Base-by-base conservation (phyloP, 2,888 invertebrate species). In the Agrenia bidenticulata region DNA sequence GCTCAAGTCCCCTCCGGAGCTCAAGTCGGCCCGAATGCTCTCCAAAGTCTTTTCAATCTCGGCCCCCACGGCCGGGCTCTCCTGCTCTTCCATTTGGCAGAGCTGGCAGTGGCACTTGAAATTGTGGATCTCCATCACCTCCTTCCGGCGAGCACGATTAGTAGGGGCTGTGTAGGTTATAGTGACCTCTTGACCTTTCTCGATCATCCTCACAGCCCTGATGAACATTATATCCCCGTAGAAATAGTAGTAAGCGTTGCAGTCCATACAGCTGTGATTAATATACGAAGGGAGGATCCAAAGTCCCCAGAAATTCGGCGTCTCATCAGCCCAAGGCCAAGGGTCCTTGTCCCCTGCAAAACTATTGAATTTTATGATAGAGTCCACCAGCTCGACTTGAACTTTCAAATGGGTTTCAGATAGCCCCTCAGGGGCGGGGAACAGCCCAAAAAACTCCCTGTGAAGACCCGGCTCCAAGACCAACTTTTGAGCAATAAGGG, bases 171-270 rank as follows among this genome's bases (percentile, higher is more conserved):
- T 23, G 19, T 55, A 55, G 19, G 26, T 55, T 11, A 55, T 55
- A 5, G 32, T 27, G 13, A 55, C 32, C 32, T 55, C 55, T 2
- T 24, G n/a, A 24, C 32, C 55, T 13, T 27, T 24, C 2, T 7
- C 4, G 17, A 55, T 55, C 2, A 9, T 5, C 24, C 24, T 55
- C 5, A 55, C 32, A 5, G 55, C 55, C 17, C 55, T 7, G 15
- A 55, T 26, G 15, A 55, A 11, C 55, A 55, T 27, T 5, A 55
- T 32, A 27, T 55, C 55, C 32, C 55, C 55, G n/a, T n/a, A 55
- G 15, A 55, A 26, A 13, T 4, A 21, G 51, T 27, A 55, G 55
- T 55, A 55, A 2, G 55, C 55, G 32, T 55, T 55, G 32, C 32
- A 23, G 27, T 27, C 55, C 19, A 26, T 55, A 19, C 55, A 55